phyloP scores from a whole-genome alignment of 2,888 invertebrate genomes.

The Microchrysa polita region DNA sequence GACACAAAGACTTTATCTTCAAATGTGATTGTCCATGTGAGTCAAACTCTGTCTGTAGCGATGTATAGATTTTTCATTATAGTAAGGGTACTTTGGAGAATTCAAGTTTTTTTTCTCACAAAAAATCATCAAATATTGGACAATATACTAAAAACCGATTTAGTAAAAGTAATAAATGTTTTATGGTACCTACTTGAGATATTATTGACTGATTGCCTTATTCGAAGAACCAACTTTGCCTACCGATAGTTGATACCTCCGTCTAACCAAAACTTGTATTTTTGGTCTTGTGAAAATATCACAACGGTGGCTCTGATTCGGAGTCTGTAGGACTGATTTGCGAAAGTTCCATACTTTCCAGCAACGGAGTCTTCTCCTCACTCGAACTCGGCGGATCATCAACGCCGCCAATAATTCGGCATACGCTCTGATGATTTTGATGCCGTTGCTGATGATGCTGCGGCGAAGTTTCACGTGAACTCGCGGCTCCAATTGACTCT shows the following conservation, averaged over 20 bases:
- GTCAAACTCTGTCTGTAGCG: too few relatives aligned
- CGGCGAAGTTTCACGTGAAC: constrained; percentile 61
- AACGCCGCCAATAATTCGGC: constrained; percentile 55
- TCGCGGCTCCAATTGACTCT: constrained; percentile 52
- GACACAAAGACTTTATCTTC: too few relatives aligned
- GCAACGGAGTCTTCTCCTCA: constrained; percentile 64
- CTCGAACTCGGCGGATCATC: constrained; percentile 54
- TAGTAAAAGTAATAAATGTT: too few relatives aligned
- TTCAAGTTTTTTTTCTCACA: too few relatives aligned
- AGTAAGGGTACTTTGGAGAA: too few relatives aligned
- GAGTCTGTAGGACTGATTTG: constrained; percentile 63
- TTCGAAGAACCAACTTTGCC: too few relatives aligned
- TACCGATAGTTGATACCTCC: not conserved
- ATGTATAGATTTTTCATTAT: too few relatives aligned
- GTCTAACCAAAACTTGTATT: constrained; percentile 1
- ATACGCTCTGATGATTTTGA: constrained; percentile 52
- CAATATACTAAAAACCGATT: too few relatives aligned
- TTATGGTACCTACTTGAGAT: too few relatives aligned
- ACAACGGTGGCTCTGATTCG: constrained; percentile 51
- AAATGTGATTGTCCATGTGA: too few relatives aligned
- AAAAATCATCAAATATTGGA: too few relatives aligned
- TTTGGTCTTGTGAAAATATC: constrained; percentile 41
- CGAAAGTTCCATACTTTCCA: constrained; percentile 65
- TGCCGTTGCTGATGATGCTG: constrained; percentile 54
- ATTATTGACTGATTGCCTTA: too few relatives aligned